These are phyloP conservation scores for Amphiura filiformis DNA, from an alignment of 35 echinoderm and acorn worm genomes.

Conservation along the genomic window DNA sequence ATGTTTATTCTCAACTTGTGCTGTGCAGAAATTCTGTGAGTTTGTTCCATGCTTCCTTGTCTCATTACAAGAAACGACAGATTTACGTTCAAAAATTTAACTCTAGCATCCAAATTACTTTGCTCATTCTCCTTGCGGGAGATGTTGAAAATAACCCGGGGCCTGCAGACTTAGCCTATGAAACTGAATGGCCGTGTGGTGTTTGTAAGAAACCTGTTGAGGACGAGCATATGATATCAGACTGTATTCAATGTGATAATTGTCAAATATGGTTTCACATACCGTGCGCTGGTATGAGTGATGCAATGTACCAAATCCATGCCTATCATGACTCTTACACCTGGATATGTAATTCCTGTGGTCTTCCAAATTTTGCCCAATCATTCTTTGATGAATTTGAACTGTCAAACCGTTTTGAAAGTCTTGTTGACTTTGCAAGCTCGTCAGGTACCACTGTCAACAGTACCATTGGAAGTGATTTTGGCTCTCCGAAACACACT, in stretches of 20 bases:
- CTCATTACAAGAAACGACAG: too few relatives aligned
- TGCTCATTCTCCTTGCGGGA: too few relatives aligned
- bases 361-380: not conserved
- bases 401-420: not conserved
- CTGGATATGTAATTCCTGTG: not conserved
- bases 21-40: too few relatives aligned
- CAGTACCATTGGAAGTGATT: not conserved
- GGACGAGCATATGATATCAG: too few relatives aligned
- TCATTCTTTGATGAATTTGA: not conserved
- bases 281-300: not conserved
- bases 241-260: not conserved
- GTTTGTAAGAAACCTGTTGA: too few relatives aligned
- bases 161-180: too few relatives aligned
- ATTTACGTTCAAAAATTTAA: too few relatives aligned
- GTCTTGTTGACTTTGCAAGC: not conserved
- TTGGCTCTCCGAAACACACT: not conserved
- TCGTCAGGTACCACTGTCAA: not conserved
- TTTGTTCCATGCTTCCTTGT: too few relatives aligned
- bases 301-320: not conserved
- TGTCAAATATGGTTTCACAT: not conserved
- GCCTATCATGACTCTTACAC: not conserved
- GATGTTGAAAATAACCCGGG: too few relatives aligned
- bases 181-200: too few relatives aligned
- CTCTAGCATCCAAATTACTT: too few relatives aligned
- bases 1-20: too few relatives aligned